Percentiles rank a stretch among this genome's conserved stretches.
Conservation (phyloP, 2,797 vertebrate species). For the Sciurus vulgaris region DNA sequence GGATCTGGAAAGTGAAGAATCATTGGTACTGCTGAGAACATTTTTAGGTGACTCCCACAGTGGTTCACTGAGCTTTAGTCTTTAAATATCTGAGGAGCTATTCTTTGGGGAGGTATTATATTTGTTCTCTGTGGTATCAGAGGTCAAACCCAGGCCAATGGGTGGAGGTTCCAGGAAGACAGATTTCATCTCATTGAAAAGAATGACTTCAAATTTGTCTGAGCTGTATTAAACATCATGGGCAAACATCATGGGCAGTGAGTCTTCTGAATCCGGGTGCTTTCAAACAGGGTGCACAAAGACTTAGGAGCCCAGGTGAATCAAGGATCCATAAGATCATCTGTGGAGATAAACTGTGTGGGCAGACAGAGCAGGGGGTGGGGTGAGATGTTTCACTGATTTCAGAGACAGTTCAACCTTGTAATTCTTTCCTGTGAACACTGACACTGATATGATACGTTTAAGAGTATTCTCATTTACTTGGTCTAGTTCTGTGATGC, state of each 20-base stretch:
- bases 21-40: neutral
- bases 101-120: neutral
- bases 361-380: neutral
- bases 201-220: neutral
- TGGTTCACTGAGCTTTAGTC: neutral
- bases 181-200: neutral
- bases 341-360: neutral
- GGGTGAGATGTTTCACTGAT: neutral
- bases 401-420: neutral
- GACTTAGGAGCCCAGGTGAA: neutral
- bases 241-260: neutral
- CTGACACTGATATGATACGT: neutral
- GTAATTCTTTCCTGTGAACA: neutral
- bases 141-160: neutral
- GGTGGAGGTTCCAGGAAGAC: neutral
- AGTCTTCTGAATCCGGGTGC: neutral
- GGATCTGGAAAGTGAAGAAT: neutral
- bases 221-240: neutral
- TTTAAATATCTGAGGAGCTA: neutral
- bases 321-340: neutral
- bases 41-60: neutral
- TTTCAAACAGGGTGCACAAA: neutral
- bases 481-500: neutral
- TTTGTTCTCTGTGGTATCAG: neutral
- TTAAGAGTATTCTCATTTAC: neutral